Base-by-base conservation (phyloP, 2,888 invertebrate genomes). In the Tortricodes alternella region DNA sequence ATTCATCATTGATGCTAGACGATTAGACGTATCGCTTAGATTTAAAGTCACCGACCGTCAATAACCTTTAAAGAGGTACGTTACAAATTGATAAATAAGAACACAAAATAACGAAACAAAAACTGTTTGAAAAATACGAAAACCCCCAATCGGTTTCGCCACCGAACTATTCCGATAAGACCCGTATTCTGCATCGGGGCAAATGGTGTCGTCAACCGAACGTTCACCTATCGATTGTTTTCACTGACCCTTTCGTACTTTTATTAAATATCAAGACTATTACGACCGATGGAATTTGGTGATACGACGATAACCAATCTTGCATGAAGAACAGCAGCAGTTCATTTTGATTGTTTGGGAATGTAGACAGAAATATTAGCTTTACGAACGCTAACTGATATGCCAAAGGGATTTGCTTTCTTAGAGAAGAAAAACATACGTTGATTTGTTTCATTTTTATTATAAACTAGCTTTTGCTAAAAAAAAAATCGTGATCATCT, bases 191-290 rank as follows among this genome's bases (percentile, higher is more conserved):
- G 53, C 52, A 57, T 44, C 27, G 53, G 37, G 34, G 57, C 39
- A 49, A 58, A 49, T 53, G 53, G 34, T 51, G 60, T 58, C 58
- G 53, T 60, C 53, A 60, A 50, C 43, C 41, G 60, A 43, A 41
- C 60, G 37, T 60, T 60, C 60, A 60, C 53, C 60, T 58, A 58
- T 60, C 53, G 58, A 58, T 58, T 58, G 52, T 50, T 53, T 56
- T 15, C 27, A 41, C 43, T 49, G 34, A 46, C 43, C 23, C 34
- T 44, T 34, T 35, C 35, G 37, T 38, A 35, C 27, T 55, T 55
- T 51, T 56, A 56, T 51, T 46, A 48, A 56, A 56, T 43, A 50
- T 56, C 29, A 41, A 35, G 32, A 46, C 46, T 39, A 35, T 48
- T 48, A 48, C 24, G 34, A 21, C 9, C 13, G 38, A 46, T 46